phyloP scores from a whole-genome alignment of 2,113 vertebrate species.

The Corythaixoides concolor region DNA sequence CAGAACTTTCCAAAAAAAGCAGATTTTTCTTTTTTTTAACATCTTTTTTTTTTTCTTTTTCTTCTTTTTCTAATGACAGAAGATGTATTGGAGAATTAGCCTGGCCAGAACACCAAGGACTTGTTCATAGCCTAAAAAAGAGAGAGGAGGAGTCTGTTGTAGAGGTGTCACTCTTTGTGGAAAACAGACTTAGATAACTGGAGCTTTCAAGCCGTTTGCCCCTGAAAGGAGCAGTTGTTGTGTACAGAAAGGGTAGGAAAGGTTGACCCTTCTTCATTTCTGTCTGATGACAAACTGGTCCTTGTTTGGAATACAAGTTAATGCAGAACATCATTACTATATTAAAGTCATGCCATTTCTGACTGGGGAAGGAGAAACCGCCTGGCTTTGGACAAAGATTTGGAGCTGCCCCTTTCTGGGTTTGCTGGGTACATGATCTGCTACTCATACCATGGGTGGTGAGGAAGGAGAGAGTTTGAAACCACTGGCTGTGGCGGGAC shows the following conservation, averaged over 20 bases:
- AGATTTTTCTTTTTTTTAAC: neutral
- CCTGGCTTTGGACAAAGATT: neutral
- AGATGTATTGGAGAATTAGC: slow-evolving; percentile 4
- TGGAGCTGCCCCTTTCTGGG: neutral
- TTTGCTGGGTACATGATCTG: neutral
- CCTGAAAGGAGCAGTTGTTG: slow-evolving; percentile 64
- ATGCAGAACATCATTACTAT: slow-evolving; percentile 44
- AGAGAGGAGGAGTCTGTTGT: neutral
- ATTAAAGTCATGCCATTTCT: slow-evolving; percentile 6
- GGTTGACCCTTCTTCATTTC: slow-evolving; percentile 65
- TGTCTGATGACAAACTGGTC: slow-evolving; percentile 62
- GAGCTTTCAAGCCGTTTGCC: slow-evolving; percentile 32
- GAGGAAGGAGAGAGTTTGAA: neutral
- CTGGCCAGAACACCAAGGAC: neutral
- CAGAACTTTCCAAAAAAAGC: slow-evolving; percentile 64
- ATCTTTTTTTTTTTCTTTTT: neutral
- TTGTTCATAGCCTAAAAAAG: slow-evolving; percentile 52
- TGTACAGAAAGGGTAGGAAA: slow-evolving; percentile 22
- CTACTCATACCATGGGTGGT: neutral
- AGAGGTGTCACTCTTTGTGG: slow-evolving; percentile 39
- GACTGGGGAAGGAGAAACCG: neutral
- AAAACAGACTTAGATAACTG: neutral
- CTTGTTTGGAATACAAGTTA: slow-evolving; percentile 63
- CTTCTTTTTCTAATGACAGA: neutral
- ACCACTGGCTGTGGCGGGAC: neutral